Evolutionary conservation across 2,888 invertebrate species (phyloP).

Genomic region (Trissonchulus sp.): DNA sequence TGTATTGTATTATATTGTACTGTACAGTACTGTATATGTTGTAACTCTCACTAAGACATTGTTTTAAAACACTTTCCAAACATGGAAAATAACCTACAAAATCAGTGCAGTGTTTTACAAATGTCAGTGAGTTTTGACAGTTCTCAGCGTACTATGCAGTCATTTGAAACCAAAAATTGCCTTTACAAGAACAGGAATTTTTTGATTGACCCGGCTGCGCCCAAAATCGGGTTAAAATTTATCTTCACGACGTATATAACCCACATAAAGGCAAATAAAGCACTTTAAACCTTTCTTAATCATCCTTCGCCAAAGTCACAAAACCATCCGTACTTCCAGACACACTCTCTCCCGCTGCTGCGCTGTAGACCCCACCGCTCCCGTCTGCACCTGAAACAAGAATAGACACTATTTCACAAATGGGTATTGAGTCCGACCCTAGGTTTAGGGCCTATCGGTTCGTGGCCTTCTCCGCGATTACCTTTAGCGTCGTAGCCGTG

Average conservation of each 20-base stretch:
- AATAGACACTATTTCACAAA: neutral
- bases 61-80: no score
- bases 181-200: neutral
- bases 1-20: no score
- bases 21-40: no score
- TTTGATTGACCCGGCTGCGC: neutral
- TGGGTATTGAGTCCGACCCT: slow-evolving; percentile 19
- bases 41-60: no score
- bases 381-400: neutral
- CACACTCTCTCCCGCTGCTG: neutral
- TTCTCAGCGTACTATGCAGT: no score
- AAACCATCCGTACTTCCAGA: neutral
- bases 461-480: slow-evolving; percentile 17
- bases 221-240: neutral
- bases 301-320: no score
- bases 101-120: neutral
- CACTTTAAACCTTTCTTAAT: no score
- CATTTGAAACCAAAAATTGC: neutral
- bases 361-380: neutral
- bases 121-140: no score
- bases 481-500: slow-evolving; percentile 14
- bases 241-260: no score
- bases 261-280: no score
- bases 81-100: slow-evolving; percentile 8
- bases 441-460: slow-evolving; percentile 20